Percentiles rank a stretch among this genome's conserved stretches.
Evolutionary conservation across 37 sponge, comb jelly and placozoan species (phyloP).

Genomic region (Mnemiopsis leidyi): DNA sequence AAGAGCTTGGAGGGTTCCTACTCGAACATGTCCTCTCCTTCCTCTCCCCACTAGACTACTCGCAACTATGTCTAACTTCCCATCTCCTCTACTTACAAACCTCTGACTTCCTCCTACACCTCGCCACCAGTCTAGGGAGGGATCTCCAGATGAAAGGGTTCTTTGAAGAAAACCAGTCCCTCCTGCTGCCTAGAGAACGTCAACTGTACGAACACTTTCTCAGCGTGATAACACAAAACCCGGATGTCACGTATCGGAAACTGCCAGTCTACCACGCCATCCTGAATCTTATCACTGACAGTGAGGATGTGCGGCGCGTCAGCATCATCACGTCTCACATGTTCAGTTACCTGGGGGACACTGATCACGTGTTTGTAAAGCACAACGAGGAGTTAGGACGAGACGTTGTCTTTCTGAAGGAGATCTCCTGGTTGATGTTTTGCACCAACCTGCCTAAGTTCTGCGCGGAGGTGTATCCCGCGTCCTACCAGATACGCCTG

Average conservation of each 20-base stretch:
- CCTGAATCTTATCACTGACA: neutral
- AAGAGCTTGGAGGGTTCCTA: neutral
- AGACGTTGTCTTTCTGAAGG: conserved; percentile 48
- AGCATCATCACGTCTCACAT: neutral
- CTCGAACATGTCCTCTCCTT: conserved; percentile 26
- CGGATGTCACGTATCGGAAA: neutral
- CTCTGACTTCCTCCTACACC: neutral
- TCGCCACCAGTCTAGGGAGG: neutral
- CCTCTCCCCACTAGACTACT: neutral
- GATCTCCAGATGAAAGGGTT: neutral
- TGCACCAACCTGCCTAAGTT: conserved; percentile 14
- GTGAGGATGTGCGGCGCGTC: neutral
- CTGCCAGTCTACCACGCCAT: neutral
- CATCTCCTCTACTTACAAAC: neutral
- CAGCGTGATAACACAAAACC: neutral
- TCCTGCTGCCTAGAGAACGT: conserved; percentile 4
- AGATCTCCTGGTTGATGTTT: conserved; percentile 9
- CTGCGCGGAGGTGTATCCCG: neutral
- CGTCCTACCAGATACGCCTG: neutral
- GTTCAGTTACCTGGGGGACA: conserved; percentile 51
- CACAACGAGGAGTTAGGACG: neutral
- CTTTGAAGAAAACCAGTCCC: neutral
- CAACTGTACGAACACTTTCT: neutral
- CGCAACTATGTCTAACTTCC: conserved; percentile 8
- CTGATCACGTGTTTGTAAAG: neutral